Percentiles rank a stretch among this genome's conserved stretches.
These are phyloP conservation scores for Pedionomus torquatus DNA, from an alignment of 2,113 vertebrate species.

Conservation along the genomic window DNA sequence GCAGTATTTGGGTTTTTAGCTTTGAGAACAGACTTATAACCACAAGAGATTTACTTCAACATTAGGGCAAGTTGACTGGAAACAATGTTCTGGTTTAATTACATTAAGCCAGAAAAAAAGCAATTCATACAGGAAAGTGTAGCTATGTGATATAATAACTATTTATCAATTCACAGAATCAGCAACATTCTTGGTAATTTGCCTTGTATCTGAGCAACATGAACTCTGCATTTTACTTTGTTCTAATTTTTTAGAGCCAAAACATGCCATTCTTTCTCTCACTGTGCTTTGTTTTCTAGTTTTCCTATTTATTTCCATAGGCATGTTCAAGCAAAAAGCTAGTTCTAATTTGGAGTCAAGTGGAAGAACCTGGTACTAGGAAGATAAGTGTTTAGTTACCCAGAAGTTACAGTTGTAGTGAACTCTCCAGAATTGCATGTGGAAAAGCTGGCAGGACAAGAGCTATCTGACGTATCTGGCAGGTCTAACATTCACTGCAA, in stretches of 20 bases:
- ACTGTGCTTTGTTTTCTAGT: background rate
- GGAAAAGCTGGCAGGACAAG: background rate
- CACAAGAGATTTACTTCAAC: background rate
- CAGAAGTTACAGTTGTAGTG: background rate
- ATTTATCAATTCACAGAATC: background rate
- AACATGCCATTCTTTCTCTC: background rate
- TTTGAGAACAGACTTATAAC: background rate
- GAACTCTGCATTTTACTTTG: background rate
- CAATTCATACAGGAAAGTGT: background rate
- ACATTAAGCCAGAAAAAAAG: background rate
- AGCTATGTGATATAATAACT: slow-evolving; percentile 4
- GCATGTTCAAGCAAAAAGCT: background rate
- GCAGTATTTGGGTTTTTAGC: background rate
- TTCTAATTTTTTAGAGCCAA: background rate
- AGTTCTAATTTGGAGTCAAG: background rate
- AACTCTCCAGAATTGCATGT: background rate
- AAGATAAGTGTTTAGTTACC: background rate
- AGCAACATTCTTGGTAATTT: background rate
- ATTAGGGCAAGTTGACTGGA: background rate
- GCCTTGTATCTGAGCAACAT: background rate
- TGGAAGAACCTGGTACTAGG: background rate
- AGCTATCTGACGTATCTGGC: background rate
- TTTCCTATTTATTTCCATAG: background rate
- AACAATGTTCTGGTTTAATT: background rate
- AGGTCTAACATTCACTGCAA: background rate